Evolutionary conservation across 2,888 invertebrate genomes (phyloP).

Genomic region (Spilosoma lubricipeda): DNA sequence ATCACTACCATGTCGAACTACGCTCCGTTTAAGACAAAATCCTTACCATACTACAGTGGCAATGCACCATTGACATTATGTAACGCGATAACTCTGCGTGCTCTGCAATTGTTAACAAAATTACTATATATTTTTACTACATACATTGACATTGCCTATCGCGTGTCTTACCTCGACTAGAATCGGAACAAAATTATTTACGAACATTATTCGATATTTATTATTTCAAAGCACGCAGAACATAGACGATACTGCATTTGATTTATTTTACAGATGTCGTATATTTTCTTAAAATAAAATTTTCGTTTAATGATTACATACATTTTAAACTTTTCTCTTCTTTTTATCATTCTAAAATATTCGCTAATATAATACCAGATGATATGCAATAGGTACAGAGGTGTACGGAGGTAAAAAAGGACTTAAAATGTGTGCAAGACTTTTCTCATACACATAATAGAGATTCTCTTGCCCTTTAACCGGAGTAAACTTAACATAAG

Average conservation of each 20-base stretch:
- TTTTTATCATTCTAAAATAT: too few relatives aligned
- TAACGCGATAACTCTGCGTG: slow-evolving; percentile 1
- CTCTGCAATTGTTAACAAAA: slow-evolving; percentile 4
- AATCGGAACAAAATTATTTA: neutral
- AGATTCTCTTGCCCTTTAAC: neutral
- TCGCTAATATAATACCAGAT: neutral
- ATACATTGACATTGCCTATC: slow-evolving; percentile 6
- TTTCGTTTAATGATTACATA: too few relatives aligned
- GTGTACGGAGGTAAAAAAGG: neutral
- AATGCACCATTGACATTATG: slow-evolving; percentile 6
- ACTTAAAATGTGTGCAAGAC: neutral
- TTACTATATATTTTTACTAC: slow-evolving; percentile 8
- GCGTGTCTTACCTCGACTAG: neutral
- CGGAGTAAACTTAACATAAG: neutral
- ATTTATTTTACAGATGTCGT: neutral
- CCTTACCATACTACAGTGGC: neutral
- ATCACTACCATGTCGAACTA: neutral
- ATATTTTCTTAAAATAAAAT: too few relatives aligned
- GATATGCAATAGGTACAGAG: neutral
- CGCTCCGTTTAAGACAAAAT: neutral
- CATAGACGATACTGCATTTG: neutral
- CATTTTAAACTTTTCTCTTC: too few relatives aligned
- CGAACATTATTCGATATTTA: neutral
- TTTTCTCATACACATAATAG: neutral
- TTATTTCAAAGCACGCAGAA: neutral